Percentiles rank a stretch among this genome's conserved stretches.
Conservation (phyloP, 2,888 invertebrate species). For the Synanthedon formicaeformis region DNA sequence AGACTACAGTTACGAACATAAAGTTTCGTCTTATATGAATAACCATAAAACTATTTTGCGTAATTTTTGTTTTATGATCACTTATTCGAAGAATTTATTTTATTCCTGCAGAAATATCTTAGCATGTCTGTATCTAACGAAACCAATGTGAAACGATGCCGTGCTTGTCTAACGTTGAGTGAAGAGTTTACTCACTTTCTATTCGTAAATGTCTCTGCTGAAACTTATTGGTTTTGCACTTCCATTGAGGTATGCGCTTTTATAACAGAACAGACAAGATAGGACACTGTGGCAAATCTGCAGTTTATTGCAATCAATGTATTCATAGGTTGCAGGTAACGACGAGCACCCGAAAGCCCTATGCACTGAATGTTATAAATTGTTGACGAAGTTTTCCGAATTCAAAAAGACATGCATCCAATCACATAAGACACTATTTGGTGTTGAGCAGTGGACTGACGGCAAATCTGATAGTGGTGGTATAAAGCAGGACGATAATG, state of each 20-base stretch:
- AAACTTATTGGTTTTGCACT: slow-evolving; percentile 50
- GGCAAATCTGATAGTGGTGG: no score
- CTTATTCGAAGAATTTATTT: no score
- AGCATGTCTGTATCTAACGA: no score
- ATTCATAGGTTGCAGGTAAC: slow-evolving; percentile 25
- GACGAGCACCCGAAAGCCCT: slow-evolving; percentile 46
- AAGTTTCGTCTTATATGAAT: no score
- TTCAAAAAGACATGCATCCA: slow-evolving; percentile 52
- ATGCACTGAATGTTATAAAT: slow-evolving; percentile 41
- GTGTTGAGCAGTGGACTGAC: background rate
- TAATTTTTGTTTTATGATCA: no score
- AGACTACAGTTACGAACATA: no score
- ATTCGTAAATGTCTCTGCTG: slow-evolving; percentile 40
- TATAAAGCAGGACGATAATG: no score
- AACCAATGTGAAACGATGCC: slow-evolving; percentile 27
- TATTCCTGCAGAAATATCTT: no score
- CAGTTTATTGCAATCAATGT: background rate
- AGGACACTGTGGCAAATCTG: background rate
- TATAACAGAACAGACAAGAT: no score
- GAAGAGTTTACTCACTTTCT: slow-evolving; percentile 37
- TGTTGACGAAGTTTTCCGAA: slow-evolving; percentile 33
- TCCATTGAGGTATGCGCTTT: slow-evolving; percentile 37
- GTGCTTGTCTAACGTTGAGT: slow-evolving; percentile 44
- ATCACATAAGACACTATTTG: slow-evolving; percentile 34
- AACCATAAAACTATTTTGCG: no score